Conservation (phyloP, 2,797 vertebrate genomes). For the Carapus acus region DNA sequence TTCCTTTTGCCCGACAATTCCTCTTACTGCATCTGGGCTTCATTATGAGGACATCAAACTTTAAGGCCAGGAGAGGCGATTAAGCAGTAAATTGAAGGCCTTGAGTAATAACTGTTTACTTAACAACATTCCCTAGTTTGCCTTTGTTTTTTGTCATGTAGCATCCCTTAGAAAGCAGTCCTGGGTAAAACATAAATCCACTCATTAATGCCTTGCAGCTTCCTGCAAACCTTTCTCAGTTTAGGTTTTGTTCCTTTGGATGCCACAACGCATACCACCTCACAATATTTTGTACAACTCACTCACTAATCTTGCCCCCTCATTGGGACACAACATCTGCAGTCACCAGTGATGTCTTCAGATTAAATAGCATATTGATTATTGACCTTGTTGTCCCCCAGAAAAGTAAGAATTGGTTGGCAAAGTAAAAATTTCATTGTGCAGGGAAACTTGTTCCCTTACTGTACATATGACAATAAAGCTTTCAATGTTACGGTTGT, state of each 20-base stretch:
- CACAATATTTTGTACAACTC: neutral
- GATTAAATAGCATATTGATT: too few relatives aligned
- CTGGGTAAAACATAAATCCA: slow-evolving; percentile 21
- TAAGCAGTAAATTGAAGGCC: slow-evolving; percentile 61
- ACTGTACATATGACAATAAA: too few relatives aligned
- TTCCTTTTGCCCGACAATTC: slow-evolving; percentile 16
- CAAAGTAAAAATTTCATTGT: too few relatives aligned
- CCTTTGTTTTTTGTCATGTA: slow-evolving; percentile 15
- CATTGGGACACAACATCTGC: too few relatives aligned
- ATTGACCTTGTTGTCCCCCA: too few relatives aligned
- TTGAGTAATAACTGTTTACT: slow-evolving; percentile 63
- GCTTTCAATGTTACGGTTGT: too few relatives aligned
- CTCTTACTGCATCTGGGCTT: slow-evolving; percentile 51
- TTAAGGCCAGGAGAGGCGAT: slow-evolving; percentile 54
- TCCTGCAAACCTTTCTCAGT: neutral
- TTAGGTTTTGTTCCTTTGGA: slow-evolving; percentile 20
- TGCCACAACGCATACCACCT: slow-evolving; percentile 10
- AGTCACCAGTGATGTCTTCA: too few relatives aligned
- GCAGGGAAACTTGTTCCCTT: too few relatives aligned
- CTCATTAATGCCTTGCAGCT: slow-evolving; percentile 19
- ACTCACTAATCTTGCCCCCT: too few relatives aligned
- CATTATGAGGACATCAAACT: slow-evolving; percentile 54
- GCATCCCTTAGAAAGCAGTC: slow-evolving; percentile 9
- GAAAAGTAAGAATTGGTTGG: too few relatives aligned
- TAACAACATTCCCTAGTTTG: slow-evolving; percentile 38